Base-by-base conservation (phyloP, 1,140 invertebrate species). In the Psix sp. region DNA sequence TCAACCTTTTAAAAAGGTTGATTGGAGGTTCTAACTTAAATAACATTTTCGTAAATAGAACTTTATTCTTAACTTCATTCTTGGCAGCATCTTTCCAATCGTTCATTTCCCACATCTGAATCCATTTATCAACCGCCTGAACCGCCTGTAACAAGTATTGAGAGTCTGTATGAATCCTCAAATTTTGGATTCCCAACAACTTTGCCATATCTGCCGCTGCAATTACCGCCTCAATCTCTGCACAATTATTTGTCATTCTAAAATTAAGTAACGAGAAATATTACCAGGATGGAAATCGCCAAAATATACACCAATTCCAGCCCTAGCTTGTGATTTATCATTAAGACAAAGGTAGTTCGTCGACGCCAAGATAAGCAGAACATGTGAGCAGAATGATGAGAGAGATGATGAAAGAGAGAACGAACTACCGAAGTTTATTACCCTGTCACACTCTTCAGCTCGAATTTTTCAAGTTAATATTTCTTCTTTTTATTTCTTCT, bases 151-250 rank as follows among this genome's bases (percentile, higher is more conserved):
- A n/a, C n/a, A 51, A 4, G 11, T 51, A 63, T 26, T 38, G 24
- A 1, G 29, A 65, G 39, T 52, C 31, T 0, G 39, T 36, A 35
- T 63, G 59, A 0, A 63, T 46, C 16, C 16, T 43, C 1, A 36
- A 43, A 0, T 35, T 42, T 3, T 24, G 9, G 9, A 20, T 13
- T 0, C 9, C 2, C 5, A 24, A 9, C 6, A 13, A 14, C 0
- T 11, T 10, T 21, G 14, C 39, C 15, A 13, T 11, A 7, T 48
- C 16, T 1, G 15, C 31, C 0, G 45, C 45, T 0, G 11, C 45
- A 3, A 35, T 48, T 1, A 14, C 45, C 5, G 45, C 45, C 20
- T 48, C 45, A 20, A 46, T 33, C 6, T 48, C 29, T 0, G 45
- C 45, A 9, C 15, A 33, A 7, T 48, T 48, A 14, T 48, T 48